These are phyloP conservation scores for Aradophagus sp. DNA, from an alignment of 1,140 invertebrate genomes.

Conservation along the genomic window DNA sequence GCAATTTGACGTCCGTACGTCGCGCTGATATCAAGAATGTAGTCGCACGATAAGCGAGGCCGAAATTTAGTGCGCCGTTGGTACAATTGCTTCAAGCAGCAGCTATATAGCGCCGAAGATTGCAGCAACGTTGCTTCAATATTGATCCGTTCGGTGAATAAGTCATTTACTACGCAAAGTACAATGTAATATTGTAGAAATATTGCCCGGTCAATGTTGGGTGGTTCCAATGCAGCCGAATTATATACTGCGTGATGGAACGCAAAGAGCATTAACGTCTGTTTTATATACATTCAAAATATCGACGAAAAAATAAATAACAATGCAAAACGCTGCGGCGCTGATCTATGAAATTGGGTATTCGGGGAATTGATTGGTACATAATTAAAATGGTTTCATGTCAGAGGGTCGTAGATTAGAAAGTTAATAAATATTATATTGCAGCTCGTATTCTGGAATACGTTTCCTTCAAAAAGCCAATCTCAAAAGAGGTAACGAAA, in stretches of 20 bases:
- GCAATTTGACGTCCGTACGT: slow-evolving; percentile 26
- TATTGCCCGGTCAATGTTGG: slow-evolving; percentile 35
- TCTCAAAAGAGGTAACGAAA: no score
- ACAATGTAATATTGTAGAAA: slow-evolving; percentile 37
- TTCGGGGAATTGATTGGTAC: no score
- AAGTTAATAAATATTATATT: no score
- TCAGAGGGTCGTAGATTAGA: no score
- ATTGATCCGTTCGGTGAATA: slow-evolving; percentile 27
- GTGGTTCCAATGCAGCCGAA: slow-evolving; percentile 4
- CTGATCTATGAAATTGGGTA: no score
- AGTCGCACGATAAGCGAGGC: slow-evolving; percentile 12
- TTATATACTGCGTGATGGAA: slow-evolving; percentile 5
- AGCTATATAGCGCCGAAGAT: slow-evolving; percentile 27
- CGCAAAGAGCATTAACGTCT: slow-evolving; percentile 22
- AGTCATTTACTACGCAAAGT: slow-evolving; percentile 22
- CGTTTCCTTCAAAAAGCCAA: no score
- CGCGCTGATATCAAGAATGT: slow-evolving; percentile 11
- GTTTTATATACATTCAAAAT: slow-evolving; percentile 2
- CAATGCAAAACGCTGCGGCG: no score
- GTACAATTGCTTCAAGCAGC: slow-evolving; percentile 21
- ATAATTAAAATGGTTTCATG: no score
- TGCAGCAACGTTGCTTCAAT: slow-evolving; percentile 35
- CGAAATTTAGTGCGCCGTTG: slow-evolving; percentile 25
- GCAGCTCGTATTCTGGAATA: not conserved
- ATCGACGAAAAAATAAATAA: slow-evolving; percentile 4